phyloP scores from a whole-genome alignment of 30 jellyfish, hydroid and myxozoan species.

The Phacellophora camtschatica region DNA sequence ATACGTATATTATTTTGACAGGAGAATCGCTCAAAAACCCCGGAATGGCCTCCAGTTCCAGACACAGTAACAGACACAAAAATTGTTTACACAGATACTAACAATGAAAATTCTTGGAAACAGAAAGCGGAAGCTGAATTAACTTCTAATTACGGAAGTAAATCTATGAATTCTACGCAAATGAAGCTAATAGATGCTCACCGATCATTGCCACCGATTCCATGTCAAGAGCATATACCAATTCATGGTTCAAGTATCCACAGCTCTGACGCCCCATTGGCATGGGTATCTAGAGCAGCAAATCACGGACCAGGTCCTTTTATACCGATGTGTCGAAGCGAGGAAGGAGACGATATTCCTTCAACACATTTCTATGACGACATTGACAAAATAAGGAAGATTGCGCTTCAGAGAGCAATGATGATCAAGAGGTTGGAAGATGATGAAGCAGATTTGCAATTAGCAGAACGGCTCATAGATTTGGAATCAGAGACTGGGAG shows the following conservation, averaged over 20 bases:
- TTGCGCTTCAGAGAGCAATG: slow-evolving; percentile 61
- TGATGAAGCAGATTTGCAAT: slow-evolving; percentile 25
- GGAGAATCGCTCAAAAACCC: slow-evolving; percentile 11
- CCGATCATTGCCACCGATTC: slow-evolving; percentile 63
- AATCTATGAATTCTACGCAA: background rate
- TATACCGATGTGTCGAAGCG: slow-evolving; percentile 48
- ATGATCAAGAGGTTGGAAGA: slow-evolving; percentile 63
- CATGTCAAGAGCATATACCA: background rate
- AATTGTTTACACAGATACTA: background rate
- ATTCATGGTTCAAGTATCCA: background rate
- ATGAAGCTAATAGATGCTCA: slow-evolving; percentile 1
- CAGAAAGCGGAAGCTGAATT: background rate
- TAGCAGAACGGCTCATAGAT: background rate
- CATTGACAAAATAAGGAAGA: slow-evolving; percentile 57
- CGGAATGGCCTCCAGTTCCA: slow-evolving; percentile 65
- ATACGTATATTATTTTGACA: background rate
- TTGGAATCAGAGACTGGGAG: background rate
- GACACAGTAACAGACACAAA: background rate
- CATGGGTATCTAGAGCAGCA: slow-evolving; percentile 57
- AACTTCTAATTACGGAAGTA: background rate
- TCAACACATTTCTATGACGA: slow-evolving; percentile 70
- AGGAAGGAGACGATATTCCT: slow-evolving; percentile 49
- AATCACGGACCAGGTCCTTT: slow-evolving; percentile 54
- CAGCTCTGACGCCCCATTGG: slow-evolving; percentile 2
- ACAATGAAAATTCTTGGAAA: background rate